Evolutionary conservation across 2,888 invertebrate genomes (phyloP).

Genomic region (Sinodicranocentrus sp.): DNA sequence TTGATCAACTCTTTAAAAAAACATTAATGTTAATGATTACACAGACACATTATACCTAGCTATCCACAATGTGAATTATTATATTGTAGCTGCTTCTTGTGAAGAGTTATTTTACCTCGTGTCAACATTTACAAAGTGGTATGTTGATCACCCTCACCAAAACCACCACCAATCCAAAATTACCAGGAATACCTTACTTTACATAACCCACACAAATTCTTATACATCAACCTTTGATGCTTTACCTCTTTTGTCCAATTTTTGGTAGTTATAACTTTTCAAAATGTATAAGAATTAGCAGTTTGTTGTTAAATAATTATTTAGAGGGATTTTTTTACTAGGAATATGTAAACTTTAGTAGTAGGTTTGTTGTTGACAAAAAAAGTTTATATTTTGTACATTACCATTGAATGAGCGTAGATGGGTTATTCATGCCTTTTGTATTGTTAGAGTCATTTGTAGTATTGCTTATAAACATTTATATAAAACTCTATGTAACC

Average conservation of each 20-base stretch:
- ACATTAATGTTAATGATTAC: constrained; percentile 44
- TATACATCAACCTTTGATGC: neutral
- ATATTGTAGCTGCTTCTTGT: neutral
- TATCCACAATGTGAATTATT: constrained; percentile 6
- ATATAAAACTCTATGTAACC: no score
- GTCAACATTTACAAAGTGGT: constrained; percentile 33
- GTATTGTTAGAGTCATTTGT: neutral
- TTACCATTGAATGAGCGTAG: constrained; percentile 39
- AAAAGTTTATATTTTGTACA: constrained; percentile 57
- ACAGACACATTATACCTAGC: neutral
- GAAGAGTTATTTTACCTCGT: constrained; percentile 30
- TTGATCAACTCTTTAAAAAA: constrained; percentile 58
- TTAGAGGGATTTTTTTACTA: neutral
- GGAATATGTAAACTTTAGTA: neutral
- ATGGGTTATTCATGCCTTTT: constrained; percentile 24
- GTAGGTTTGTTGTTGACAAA: constrained; percentile 47
- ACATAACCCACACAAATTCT: neutral
- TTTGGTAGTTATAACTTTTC: neutral
- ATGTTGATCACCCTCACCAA: constrained; percentile 37
- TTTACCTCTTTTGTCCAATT: neutral
- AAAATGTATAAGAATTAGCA: neutral
- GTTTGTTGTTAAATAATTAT: constrained; percentile 17
- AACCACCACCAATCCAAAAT: constrained; percentile 10
- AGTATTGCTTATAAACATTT: neutral
- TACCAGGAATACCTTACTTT: neutral